Conservation (phyloP, 1,140 invertebrate genomes). For the Pentalonia nigronervosa region DNA sequence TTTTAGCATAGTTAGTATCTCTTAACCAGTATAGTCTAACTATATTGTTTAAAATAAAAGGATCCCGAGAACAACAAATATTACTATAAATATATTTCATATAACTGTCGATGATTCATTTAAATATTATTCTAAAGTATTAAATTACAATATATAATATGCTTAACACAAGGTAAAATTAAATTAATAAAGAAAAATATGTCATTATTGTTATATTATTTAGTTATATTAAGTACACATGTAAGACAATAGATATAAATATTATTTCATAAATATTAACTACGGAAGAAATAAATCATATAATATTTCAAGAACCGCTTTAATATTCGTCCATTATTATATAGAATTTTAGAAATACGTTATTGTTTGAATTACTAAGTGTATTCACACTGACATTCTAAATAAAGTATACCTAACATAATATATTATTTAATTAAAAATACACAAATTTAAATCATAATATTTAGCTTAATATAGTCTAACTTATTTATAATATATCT, state of each 20-base stretch:
- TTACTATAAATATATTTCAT: not conserved
- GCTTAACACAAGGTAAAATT: not conserved
- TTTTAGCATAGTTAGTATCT: not conserved
- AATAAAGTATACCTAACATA: not conserved
- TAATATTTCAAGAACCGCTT: not conserved
- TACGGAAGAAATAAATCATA: not conserved
- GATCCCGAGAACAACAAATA: not conserved
- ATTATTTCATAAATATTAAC: not conserved
- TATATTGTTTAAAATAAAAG: not conserved
- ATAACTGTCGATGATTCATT: not conserved
- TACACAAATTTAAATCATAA: not conserved
- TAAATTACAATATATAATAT: constrained; percentile 32
- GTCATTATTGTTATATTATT: not conserved
- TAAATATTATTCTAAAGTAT: constrained; percentile 26
- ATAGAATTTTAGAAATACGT: not conserved
- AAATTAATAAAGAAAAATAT: not conserved
- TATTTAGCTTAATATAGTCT: not conserved
- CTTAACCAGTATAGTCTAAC: not conserved
- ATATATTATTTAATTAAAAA: not conserved
- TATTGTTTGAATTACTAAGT: constrained; percentile 16
- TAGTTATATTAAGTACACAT: not conserved
- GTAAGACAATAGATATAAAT: not conserved
- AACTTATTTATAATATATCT: not conserved
- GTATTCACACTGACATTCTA: not conserved
- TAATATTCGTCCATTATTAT: not conserved